These are phyloP conservation scores for Pemphredon lugubris DNA, from an alignment of 2,888 invertebrate genomes.

Conservation along the genomic window DNA sequence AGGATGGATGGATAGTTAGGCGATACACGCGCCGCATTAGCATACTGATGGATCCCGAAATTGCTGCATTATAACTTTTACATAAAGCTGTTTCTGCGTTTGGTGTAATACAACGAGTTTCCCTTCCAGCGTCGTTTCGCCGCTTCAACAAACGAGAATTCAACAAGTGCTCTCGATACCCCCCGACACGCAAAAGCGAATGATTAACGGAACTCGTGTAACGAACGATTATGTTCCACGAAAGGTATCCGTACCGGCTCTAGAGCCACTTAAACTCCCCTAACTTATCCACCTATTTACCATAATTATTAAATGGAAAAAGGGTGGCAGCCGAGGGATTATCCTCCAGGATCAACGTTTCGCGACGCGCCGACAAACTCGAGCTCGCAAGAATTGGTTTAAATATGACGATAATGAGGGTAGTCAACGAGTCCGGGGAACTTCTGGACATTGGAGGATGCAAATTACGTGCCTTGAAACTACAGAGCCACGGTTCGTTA, in stretches of 20 bases:
- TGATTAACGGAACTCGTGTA: constrained; percentile 6
- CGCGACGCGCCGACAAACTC: no score
- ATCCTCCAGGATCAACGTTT: no score
- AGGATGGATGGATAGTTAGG: neutral
- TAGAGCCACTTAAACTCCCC: no score
- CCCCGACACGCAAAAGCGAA: neutral
- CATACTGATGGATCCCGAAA: constrained; percentile 45
- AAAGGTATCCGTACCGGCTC: no score
- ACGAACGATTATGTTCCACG: neutral
- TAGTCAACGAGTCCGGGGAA: constrained; percentile 22
- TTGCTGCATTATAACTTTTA: constrained; percentile 40
- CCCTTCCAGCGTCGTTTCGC: neutral
- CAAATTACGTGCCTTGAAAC: constrained; percentile 31
- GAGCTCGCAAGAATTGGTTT: neutral
- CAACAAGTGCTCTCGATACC: constrained; percentile 26
- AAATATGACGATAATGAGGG: neutral
- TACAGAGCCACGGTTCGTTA: constrained; percentile 44
- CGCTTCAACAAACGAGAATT: constrained; percentile 23
- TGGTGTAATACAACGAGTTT: constrained; percentile 5
- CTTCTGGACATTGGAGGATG: constrained; percentile 13
- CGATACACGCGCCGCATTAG: constrained; percentile 28
- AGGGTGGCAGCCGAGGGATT: no score
- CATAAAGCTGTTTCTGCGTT: constrained; percentile 36
- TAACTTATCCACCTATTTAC: no score
- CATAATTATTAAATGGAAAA: no score